Evolutionary conservation across 2,888 invertebrate genomes (phyloP), one percentile per base, ranked within the genome.

Genomic region (Celastrina argiolus): DNA sequence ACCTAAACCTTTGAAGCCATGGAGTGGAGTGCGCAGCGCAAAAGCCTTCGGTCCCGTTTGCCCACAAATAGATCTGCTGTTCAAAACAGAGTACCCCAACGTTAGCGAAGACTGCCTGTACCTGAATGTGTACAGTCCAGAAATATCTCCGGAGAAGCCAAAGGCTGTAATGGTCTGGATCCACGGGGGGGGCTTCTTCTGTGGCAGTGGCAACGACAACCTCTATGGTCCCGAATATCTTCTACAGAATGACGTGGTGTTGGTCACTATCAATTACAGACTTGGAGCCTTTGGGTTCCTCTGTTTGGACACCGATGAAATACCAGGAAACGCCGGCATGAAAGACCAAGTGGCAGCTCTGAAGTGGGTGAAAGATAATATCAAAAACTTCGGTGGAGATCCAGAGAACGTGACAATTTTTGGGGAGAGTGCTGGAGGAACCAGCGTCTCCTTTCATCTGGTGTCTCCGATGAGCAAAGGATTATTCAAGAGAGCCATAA

Each of bases 401-500:
- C 78, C 83, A 1, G 72, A 81, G 0, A 89, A 89, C 71, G 76
- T 91, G 0, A 91, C 90, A 0, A 83, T 91, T 58, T 89, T 89
- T 69, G 91, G 91, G 0, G 85, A 88, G 73, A 91, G 91, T 67
- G 85, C 84, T 18, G 90, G 91, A 14, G 85, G 74, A 0, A 81
- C 75, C 0, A 78, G 82, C 58, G 80, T 82, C 0, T 74, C 78
- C 0, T 84, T 75, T 45, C 90, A 88, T 72, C 72, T 90, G 7
- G 69, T 87, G 26, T 91, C 91, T 1, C 88, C 89, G 0, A 86
- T 91, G 85, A 81, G 81, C 7, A 83, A 81, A 76, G 88, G 85
- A 1, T 75, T 91, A 0, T 90, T 89, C 28, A 80, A 79, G 41
- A 81, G 81, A 70, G 88, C 92, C 1, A 96, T 96, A 56, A 88